A percentile compares a stretch with the other conserved stretches of the same genome.
phyloP scores from a whole-genome alignment of 2,113 vertebrate species.

The Rhea americana region DNA sequence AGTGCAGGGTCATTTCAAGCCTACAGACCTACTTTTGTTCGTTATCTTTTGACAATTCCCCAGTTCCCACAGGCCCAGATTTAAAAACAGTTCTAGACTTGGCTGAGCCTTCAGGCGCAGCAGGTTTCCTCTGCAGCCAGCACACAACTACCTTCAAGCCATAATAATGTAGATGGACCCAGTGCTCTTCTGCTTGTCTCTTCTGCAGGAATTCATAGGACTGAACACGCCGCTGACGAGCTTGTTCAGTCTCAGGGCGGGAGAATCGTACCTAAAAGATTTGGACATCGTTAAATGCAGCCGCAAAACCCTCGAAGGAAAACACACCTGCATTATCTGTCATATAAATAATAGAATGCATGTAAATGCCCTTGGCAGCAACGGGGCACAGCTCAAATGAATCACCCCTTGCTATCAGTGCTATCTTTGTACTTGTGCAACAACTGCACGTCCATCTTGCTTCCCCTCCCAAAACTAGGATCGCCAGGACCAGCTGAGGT shows the following conservation, averaged over 20 bases:
- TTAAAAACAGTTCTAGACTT: neutral
- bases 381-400: neutral
- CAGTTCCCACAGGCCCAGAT: neutral
- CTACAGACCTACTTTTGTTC: neutral
- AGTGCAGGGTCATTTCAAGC: neutral
- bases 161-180: slow-evolving; percentile 91
- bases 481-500: neutral
- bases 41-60: neutral
- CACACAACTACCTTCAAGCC: slow-evolving; percentile 80
- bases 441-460: neutral
- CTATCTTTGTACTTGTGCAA: neutral
- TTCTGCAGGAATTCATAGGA: slow-evolving; percentile 97
- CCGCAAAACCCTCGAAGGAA: neutral
- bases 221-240: slow-evolving; percentile 91
- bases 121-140: neutral
- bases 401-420: neutral
- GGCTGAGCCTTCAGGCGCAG: neutral
- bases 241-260: slow-evolving; percentile 93
- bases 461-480: neutral
- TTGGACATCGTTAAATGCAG: neutral
- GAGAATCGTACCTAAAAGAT: slow-evolving; percentile 90
- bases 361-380: neutral
- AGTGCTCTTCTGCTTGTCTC: slow-evolving; percentile 96
- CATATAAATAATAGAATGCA: neutral
- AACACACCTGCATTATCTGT: neutral